Evolutionary conservation across 1,140 invertebrate species (phyloP).

Genomic region (Oncopeltus fasciatus): DNA sequence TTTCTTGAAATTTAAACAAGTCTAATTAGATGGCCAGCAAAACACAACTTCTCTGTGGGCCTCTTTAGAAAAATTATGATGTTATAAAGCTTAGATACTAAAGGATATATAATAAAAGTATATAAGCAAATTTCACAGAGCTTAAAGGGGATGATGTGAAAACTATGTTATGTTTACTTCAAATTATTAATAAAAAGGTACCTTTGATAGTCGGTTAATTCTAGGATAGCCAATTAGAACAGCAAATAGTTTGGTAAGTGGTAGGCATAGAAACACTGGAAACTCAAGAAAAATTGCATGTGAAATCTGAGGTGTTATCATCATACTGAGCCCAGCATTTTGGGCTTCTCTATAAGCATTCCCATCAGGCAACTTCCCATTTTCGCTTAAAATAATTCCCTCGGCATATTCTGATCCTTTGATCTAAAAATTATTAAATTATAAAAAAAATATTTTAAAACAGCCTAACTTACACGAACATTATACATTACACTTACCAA

Average conservation of each 20-base stretch:
- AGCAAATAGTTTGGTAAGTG: constrained; percentile 6
- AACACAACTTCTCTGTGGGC: too few relatives aligned
- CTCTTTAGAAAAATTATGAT: too few relatives aligned
- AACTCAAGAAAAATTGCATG: constrained; percentile 14
- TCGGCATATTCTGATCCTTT: constrained; percentile 13
- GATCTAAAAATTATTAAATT: constrained; percentile 10
- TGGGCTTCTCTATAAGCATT: neutral
- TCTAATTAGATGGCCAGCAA: too few relatives aligned
- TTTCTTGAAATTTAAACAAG: too few relatives aligned
- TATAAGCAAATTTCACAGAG: too few relatives aligned
- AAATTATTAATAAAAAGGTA: neutral
- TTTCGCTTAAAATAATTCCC: constrained; percentile 12
- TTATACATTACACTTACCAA: neutral
- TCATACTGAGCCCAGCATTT: neutral
- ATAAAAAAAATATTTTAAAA: too few relatives aligned
- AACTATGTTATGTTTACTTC: too few relatives aligned
- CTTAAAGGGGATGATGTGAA: too few relatives aligned
- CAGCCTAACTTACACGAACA: neutral
- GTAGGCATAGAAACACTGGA: constrained; percentile 5
- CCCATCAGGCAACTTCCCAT: neutral
- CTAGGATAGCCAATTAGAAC: constrained; percentile 10
- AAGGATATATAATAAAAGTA: too few relatives aligned
- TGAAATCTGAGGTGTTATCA: constrained; percentile 11
- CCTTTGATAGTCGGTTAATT: constrained; percentile 11
- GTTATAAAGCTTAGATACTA: too few relatives aligned